Base-by-base conservation (phyloP, 2,797 vertebrate genomes). In the Percopsis omiscomaycus region DNA sequence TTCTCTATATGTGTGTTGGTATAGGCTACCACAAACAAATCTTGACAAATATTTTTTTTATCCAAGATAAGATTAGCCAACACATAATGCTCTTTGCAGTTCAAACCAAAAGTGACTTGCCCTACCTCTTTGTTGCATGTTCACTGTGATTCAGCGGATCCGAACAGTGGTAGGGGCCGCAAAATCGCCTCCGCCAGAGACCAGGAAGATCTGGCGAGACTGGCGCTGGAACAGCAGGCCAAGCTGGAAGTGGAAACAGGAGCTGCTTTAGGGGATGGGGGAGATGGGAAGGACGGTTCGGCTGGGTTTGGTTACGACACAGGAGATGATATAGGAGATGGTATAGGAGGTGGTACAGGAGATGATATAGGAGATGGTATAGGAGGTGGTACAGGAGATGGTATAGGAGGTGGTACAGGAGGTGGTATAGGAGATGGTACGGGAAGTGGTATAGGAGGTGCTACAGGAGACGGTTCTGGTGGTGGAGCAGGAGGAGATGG, bases 71-170 rank as follows among this genome's bases (percentile, higher is more conserved):
- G 6, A 42, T 8, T 42, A 42, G 6, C 37, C 37, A 42, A 2
- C 37, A 5, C 9, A 9, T 37, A 6, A 9, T 37, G 37, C 5
- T 37, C 37, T 6, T 42, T 14, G 2, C 15, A 64, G 14, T 22
- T 54, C 3, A 22, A 54, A 42, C 12, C 50, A 8, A 3, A 3
- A 22, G 22, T 22, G 22, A 22, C 22, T 22, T 22, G 22, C 0
- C 3, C 0, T 30, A 27, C 30, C 16, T 10, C 15, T 29, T 32
- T 48, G 16, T 16, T 42, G 54, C 16, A 3, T 61, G 61, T 16
- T 22, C 47, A 16, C 53, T 70, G 46, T 70, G 46, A 65, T 74
- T 51, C 58, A 89, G 90, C 75, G 55, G 85, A 90, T 77, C 78
- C 80, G 55, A 73, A 79, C 52, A 32, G 28, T 4, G 13, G 30